These are phyloP conservation scores for Hippocampus kuda DNA, from an alignment of 2,797 vertebrate genomes.

Conservation along the genomic window DNA sequence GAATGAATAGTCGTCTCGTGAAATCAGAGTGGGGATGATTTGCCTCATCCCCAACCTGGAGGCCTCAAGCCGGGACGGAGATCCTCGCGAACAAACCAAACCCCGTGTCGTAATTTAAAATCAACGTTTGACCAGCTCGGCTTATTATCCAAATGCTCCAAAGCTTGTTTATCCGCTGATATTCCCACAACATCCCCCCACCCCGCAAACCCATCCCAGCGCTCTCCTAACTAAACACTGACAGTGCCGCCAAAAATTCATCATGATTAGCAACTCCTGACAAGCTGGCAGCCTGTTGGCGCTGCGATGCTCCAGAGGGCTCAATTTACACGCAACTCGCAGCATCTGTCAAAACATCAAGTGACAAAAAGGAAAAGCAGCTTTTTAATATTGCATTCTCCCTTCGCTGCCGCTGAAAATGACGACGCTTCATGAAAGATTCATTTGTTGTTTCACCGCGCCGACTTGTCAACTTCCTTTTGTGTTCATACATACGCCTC, in stretches of 20 bases:
- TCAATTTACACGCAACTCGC: conserved; percentile 23
- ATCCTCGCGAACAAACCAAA: conserved; percentile 19
- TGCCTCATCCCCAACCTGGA: neutral
- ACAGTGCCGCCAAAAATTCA: conserved; percentile 9
- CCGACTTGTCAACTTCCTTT: conserved; percentile 11
- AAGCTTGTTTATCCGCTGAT: conserved; percentile 13
- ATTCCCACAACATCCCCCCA: neutral
- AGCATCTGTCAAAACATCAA: conserved; percentile 27
- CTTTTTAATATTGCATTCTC: conserved; percentile 30
- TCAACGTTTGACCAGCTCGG: conserved; percentile 26
- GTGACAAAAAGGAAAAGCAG: conserved; percentile 6
- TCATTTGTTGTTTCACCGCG: conserved; percentile 4
- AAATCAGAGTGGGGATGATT: conserved; percentile 7
- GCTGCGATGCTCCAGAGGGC: conserved; percentile 24
- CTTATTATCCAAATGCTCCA: conserved; percentile 21
- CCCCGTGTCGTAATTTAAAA: conserved; percentile 24
- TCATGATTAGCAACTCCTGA: conserved; percentile 22
- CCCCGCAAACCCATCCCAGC: neutral
- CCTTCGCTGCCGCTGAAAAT: conserved; percentile 18
- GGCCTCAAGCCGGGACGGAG: conserved; percentile 5
- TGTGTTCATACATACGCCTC: conserved; percentile 6
- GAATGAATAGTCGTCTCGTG: neutral
- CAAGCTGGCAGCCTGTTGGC: conserved; percentile 10
- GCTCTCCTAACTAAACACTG: neutral
- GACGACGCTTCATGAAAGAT: conserved; percentile 11